Evolutionary conservation across 2,888 invertebrate species (phyloP), one percentile per base, ranked within the genome.

Genomic region (Thera britannica): DNA sequence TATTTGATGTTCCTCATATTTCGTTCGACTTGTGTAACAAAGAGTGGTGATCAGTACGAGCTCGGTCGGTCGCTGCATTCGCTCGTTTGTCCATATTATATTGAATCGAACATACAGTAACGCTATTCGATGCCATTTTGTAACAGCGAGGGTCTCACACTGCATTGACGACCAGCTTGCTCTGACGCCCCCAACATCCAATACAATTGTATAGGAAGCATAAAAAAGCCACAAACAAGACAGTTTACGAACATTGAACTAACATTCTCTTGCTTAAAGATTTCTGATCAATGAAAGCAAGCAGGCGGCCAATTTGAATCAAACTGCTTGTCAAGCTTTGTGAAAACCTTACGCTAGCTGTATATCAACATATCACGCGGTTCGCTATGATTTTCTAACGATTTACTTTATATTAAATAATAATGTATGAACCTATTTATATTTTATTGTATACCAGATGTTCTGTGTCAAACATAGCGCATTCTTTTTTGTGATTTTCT

Each of bases 321-420:
- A 44, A 70, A 9, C 56, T 8, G 9, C 11, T 38, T 46, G 36
- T 23, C 49, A 8, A 56, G 73, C 72, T 65, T 38, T 55, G 70
- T 44, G 70, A 54, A 64, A n/a, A 44, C 59, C 65, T 80, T 79
- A 9, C 75, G 80, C 81, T 81, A 83, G 81, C 84, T 78, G 81
- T 82, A 85, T 87, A 80, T 80, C 79, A 78, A 89, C 89, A 89
- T 89, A 89, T 89, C 89, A 88, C 83, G 80, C 82, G 80, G 79
- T 83, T 83, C 72, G 81, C 71, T 79, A 79, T 79, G 75, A 69
- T 80, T 79, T 79, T 72, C 74, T 75, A 76, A 73, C 70, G 62
- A 75, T 79, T 75, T 78, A 76, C 77, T 76, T 77, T 81, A 76
- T 80, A 79, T 78, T 73, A 48, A 64, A 69, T 72, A 73, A 70